Percentiles rank a stretch among this genome's conserved stretches.
Conservation (phyloP, 2,113 vertebrate species). For the Xiphophorus maculatus region DNA sequence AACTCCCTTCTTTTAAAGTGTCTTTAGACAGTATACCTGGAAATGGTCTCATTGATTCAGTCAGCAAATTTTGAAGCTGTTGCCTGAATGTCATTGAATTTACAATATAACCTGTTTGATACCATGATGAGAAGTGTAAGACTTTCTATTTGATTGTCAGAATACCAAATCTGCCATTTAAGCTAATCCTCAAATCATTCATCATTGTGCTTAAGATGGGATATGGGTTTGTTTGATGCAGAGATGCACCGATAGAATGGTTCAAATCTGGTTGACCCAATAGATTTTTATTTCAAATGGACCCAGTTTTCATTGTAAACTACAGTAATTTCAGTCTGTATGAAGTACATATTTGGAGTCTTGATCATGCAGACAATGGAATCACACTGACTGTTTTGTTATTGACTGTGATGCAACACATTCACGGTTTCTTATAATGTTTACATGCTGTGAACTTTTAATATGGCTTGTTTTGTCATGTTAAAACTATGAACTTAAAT, state of each 20-base stretch:
- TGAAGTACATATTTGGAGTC: neutral
- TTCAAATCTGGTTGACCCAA: neutral
- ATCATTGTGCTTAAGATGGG: neutral
- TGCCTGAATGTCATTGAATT: no score
- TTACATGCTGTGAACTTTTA: neutral
- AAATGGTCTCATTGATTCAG: no score
- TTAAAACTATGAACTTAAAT: no score
- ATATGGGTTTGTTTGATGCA: neutral
- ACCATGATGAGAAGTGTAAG: no score
- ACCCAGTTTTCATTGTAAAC: neutral
- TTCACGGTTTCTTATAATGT: neutral
- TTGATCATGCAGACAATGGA: neutral
- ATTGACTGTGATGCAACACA: neutral
- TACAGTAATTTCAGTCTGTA: neutral
- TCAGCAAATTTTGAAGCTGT: no score
- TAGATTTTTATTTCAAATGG: neutral
- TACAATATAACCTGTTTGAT: no score
- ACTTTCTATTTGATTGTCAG: neutral
- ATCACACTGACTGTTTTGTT: neutral
- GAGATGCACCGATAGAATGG: neutral
- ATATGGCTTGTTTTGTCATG: no score
- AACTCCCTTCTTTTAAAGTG: no score
- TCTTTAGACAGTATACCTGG: no score
- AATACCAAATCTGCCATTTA: neutral
- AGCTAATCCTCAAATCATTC: constrained; percentile 13